phyloP scores from a whole-genome alignment of 2,888 invertebrate species.

The Tanypteryx hageni region DNA sequence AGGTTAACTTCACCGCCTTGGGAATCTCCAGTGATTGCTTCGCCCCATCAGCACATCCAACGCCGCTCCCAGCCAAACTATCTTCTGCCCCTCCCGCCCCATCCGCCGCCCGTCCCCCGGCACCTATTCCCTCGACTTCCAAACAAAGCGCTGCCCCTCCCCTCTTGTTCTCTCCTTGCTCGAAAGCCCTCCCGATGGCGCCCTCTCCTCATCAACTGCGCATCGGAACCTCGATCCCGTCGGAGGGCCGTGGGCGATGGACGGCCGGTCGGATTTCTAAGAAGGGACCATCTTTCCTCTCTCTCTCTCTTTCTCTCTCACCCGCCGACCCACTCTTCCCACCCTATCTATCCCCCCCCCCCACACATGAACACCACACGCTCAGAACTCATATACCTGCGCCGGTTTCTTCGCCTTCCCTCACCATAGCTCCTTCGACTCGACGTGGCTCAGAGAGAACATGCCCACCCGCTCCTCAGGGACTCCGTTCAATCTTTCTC shows the following conservation, averaged over 20 bases:
- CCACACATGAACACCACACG: background rate
- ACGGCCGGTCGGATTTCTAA: constrained; percentile 28
- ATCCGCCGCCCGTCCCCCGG: background rate
- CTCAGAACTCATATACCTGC: constrained; percentile 22
- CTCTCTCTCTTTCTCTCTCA: too few species aligned
- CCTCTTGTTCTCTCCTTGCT: constrained; percentile 64
- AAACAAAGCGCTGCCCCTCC: constrained; percentile 64
- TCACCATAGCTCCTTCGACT: background rate
- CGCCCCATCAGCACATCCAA: background rate
- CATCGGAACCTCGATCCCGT: constrained; percentile 22
- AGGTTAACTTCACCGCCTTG: constrained; percentile 45
- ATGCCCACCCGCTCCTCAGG: constrained; percentile 22
- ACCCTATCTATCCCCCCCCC: constrained; percentile 31
- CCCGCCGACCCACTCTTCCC: constrained; percentile 4
- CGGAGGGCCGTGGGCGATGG: constrained; percentile 21
- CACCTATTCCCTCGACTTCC: constrained; percentile 33
- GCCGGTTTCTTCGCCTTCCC: constrained; percentile 24
- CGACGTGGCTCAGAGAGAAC: background rate
- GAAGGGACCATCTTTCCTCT: constrained; percentile 8
- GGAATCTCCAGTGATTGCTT: constrained; percentile 33
- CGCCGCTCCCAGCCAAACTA: background rate
- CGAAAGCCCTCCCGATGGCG: constrained; percentile 67
- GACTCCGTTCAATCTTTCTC: constrained; percentile 26
- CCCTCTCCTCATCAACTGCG: constrained; percentile 66
- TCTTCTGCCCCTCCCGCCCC: background rate